These are phyloP conservation scores for Riparia riparia DNA, from an alignment of 2,113 vertebrate species.

Conservation along the genomic window DNA sequence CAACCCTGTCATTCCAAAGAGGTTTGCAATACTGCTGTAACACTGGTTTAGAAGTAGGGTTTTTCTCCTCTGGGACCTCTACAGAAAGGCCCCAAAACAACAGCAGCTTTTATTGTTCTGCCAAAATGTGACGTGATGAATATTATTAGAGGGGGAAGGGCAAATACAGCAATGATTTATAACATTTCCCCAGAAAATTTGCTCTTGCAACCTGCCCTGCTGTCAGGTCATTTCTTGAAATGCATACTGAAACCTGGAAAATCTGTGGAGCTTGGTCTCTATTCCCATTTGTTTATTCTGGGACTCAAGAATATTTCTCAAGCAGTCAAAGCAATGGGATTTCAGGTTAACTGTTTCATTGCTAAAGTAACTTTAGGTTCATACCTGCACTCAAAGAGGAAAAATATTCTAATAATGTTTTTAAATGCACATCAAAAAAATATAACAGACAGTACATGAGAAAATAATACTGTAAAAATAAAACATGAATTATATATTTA, in stretches of 20 bases:
- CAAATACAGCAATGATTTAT: constrained; percentile 27
- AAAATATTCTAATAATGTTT: background rate
- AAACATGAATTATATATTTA: background rate
- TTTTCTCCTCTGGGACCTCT: background rate
- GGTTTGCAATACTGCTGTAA: constrained; percentile 28
- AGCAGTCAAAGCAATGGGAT: background rate
- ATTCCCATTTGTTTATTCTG: constrained; percentile 66
- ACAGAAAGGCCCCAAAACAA: constrained; percentile 12
- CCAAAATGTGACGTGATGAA: constrained; percentile 22
- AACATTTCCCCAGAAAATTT: constrained; percentile 18
- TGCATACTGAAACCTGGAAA: constrained; percentile 54
- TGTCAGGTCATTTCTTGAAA: constrained; percentile 54
- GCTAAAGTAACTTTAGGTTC: background rate
- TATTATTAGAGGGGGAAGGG: constrained; percentile 1
- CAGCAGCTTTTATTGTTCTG: constrained; percentile 30
- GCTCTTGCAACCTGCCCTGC: constrained; percentile 45
- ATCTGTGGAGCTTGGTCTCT: background rate
- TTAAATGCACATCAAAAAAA: background rate
- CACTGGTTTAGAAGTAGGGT: background rate
- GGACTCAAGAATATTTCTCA: constrained; percentile 45
- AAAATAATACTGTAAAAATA: background rate
- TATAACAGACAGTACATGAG: background rate
- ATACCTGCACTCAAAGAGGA: background rate
- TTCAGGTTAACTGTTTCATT: constrained; percentile 54
- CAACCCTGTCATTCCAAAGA: background rate